Base-by-base conservation (phyloP, 92 coral and sea anemone genomes). In the Parazoanthus atlanticus region DNA sequence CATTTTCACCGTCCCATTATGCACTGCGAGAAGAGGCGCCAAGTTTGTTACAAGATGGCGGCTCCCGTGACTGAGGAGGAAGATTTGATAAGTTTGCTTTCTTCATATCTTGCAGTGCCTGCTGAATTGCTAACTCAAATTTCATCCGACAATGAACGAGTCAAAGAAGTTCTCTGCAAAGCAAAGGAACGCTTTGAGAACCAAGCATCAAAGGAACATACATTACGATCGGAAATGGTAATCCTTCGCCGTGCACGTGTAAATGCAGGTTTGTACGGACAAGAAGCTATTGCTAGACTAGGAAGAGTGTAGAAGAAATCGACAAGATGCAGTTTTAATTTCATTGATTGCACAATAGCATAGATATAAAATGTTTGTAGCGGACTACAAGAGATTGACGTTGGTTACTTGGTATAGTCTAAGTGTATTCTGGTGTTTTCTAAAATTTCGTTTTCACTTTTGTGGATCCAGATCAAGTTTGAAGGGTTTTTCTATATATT, bases 181-280 rank as follows among this genome's bases (percentile, higher is more conserved):
- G 94, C 90, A 32, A 88, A 88, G 43, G 90, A 93, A 56, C 92
- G 89, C 80, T 79, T 95, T 29, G 92, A 88, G 30, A 92, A 90
- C 25, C 92, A 91, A 26, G 84, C 88, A 3, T 64, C 93, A 11
- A 81, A 76, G 34, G 92, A 93, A 25, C 93, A 92, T 76, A 93
- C 86, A 91, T 91, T 92, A 88, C 94, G 92, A 66, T 31, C 93
- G 12, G 98, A 96, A 85, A 88, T 94, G 87, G 90, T 92, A 23
- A 67, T 69, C 29, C 91, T 96, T 64, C 98, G 99, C 23, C 98
- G 99, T 91, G 98, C 99, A 92, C 98, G 99, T 93, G 97, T 96
- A 40, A 95, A 96, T 71, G 98, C 98, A 83, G 99, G 99, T 95
- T 67, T 69, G 94, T 93, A 2, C 21, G 3, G 13, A 41, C n/a